Conservation (phyloP, 2,113 vertebrate genomes). For the Osmerus eperlanus region DNA sequence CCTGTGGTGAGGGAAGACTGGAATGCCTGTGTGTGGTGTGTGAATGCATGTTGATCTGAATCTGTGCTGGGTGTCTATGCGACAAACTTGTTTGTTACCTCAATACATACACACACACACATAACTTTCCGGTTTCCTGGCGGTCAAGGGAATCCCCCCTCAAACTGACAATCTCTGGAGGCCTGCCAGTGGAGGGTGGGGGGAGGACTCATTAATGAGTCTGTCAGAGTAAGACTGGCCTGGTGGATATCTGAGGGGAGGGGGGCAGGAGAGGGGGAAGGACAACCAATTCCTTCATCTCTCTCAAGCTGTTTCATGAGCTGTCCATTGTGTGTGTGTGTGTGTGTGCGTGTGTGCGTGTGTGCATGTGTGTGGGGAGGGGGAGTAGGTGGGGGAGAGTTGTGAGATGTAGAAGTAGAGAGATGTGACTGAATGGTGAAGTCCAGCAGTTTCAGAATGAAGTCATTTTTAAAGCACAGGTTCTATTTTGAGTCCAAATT, state of each 20-base stretch:
- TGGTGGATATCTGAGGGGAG: constrained; percentile 58
- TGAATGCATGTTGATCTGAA: neutral
- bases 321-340: too few species aligned
- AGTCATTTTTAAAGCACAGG: too few species aligned
- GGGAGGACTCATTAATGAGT: constrained; percentile 52
- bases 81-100: constrained; percentile 40
- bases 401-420: too few species aligned
- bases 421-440: too few species aligned
- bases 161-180: constrained; percentile 50
- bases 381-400: too few species aligned
- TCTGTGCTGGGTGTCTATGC: neutral
- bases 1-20: constrained; percentile 26
- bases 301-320: too few species aligned
- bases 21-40: constrained; percentile 43
- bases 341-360: too few species aligned
- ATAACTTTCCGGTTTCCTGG: constrained; percentile 46
- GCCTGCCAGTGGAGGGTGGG: constrained; percentile 29
- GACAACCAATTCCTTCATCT: too few species aligned
- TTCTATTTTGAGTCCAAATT: too few species aligned
- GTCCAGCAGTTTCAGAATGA: too few species aligned
- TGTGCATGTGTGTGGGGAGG: too few species aligned
- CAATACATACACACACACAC: constrained; percentile 45
- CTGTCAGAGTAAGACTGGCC: constrained; percentile 49
- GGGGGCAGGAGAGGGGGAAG: constrained; percentile 9
- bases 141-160: constrained; percentile 49